Conservation (phyloP, 2,797 vertebrate species). For the Tokudaia tokunoshimensis region DNA sequence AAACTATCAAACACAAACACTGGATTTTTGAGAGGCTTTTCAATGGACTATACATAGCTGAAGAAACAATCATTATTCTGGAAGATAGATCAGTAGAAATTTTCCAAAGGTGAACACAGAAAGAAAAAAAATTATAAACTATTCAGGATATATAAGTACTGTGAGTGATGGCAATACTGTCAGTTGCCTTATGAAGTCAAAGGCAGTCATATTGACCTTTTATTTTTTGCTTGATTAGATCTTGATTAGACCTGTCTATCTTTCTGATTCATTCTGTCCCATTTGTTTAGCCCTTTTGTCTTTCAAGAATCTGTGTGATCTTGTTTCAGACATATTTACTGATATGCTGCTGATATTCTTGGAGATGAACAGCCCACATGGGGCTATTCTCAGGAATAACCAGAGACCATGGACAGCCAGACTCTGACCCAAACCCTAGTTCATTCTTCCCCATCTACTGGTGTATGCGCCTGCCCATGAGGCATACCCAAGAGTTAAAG, state of each 20-base stretch:
- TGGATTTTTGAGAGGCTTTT: neutral
- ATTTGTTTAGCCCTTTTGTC: neutral
- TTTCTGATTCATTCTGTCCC: neutral
- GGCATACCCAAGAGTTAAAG: neutral
- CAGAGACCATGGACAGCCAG: neutral
- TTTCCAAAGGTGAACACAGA: neutral
- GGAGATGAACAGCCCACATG: neutral
- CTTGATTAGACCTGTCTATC: neutral
- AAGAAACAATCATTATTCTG: slow-evolving; percentile 36
- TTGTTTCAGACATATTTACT: neutral
- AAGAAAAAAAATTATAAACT: neutral
- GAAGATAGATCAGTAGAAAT: neutral
- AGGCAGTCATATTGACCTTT: neutral
- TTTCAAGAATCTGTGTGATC: neutral
- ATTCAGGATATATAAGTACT: neutral
- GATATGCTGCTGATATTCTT: neutral
- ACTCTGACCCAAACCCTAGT: neutral
- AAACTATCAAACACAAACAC: neutral
- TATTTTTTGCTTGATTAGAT: neutral
- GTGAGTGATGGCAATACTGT: neutral
- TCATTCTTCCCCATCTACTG: neutral
- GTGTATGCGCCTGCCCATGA: neutral
- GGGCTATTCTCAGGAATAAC: neutral
- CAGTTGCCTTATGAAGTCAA: neutral
- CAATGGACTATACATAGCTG: neutral